Base-by-base conservation (phyloP, 2,113 vertebrate genomes). In the Macroglossus sobrinus region DNA sequence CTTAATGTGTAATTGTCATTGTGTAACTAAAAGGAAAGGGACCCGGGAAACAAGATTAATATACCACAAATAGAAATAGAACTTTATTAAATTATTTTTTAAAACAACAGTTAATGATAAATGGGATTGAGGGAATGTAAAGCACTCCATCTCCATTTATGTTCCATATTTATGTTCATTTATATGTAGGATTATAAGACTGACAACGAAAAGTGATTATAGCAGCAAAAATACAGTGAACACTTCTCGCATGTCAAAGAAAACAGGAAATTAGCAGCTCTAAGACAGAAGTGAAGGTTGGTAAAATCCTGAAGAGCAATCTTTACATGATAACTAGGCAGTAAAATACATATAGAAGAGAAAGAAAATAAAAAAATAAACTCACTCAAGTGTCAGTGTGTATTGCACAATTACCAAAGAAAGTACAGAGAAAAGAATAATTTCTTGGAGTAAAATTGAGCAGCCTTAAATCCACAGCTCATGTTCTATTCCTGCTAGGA, bases 401-500 rank as follows among this genome's bases (percentile, higher is more conserved):
- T 85, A 93, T 64, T 96, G 89, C n/a, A 85, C 76, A 95, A 95
- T 85, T 94, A 85, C 89, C 71, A 89, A 97, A 96, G 84, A 85
- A 95, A 92, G 59, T n/a, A 88, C 35, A 94, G 47, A 55, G 9
- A 53, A 95, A 97, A 84, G 71, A 96, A 90, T 94, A 84, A 92
- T 92, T 96, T 95, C 45, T 90, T 55, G 15, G 68, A 91, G 82
- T 81, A 93, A 95, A 96, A 97, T 45, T 94, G 95, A 97, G 69
- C 94, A 96, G 72, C 64, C 85, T 96, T 89, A 95, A 96, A 96
- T 81, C 43, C 76, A 95, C 78, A 91, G 78, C 81, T 96, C 61
- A 78, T 98, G 89, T 96, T 96, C 97, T 97, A 93, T 97, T 97
- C 91, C 91, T 97, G 97, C 89, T 94, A 64, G 33, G 80, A 96